These are phyloP conservation scores for Thunnus albacares DNA, from an alignment of 2,797 vertebrate genomes.

Conservation along the genomic window DNA sequence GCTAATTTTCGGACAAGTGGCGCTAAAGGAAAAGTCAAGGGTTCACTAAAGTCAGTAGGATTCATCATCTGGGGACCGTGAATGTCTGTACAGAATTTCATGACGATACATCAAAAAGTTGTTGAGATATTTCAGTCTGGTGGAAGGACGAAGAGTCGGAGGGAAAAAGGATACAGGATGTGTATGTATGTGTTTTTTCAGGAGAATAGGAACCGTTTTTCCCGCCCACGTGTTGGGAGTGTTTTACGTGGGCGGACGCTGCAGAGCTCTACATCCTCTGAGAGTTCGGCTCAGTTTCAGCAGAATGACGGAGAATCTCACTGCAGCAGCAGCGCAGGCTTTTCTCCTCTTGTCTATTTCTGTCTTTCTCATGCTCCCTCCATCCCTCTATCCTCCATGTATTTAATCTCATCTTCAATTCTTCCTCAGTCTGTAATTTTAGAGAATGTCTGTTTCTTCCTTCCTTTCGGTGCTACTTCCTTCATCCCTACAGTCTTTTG, in stretches of 20 bases:
- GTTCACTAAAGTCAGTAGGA: too few relatives aligned
- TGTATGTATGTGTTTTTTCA: background rate
- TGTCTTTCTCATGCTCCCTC: background rate
- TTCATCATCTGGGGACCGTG: too few relatives aligned
- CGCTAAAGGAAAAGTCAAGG: too few relatives aligned
- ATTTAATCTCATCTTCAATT: too few relatives aligned
- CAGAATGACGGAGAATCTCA: background rate
- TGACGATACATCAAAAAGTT: too few relatives aligned
- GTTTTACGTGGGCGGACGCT: slow-evolving; percentile 42
- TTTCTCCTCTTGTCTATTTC: background rate
- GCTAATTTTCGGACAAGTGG: too few relatives aligned
- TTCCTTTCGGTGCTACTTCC: too few relatives aligned
- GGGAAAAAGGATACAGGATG: background rate
- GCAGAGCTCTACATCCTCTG: slow-evolving; percentile 9
- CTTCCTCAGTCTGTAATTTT: background rate
- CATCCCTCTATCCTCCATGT: background rate
- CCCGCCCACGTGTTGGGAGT: slow-evolving; percentile 42
- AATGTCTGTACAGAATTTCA: too few relatives aligned
- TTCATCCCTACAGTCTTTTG: too few relatives aligned
- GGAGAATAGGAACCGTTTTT: slow-evolving; percentile 40
- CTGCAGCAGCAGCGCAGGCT: background rate
- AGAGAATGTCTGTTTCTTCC: too few relatives aligned
- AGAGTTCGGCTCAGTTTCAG: background rate
- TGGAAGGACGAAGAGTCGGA: too few relatives aligned
- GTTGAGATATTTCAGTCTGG: too few relatives aligned